These are phyloP conservation scores for Metacarcinus magister DNA, from an alignment of 2,888 invertebrate genomes.

Conservation along the genomic window DNA sequence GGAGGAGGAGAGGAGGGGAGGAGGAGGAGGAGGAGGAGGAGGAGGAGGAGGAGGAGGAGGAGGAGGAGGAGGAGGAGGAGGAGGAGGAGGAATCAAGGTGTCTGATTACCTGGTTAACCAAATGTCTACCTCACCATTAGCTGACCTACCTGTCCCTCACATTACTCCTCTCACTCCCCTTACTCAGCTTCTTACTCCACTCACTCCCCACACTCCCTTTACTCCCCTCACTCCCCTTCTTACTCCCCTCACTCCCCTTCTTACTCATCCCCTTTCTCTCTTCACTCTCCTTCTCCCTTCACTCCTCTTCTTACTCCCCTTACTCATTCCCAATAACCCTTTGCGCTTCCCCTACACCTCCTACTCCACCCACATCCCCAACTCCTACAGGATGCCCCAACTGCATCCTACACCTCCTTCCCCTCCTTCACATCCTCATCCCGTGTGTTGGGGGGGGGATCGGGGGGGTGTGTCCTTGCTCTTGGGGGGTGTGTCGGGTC, in stretches of 20 bases:
- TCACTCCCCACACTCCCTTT: neutral
- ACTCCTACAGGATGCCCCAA: neutral
- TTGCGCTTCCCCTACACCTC: no score
- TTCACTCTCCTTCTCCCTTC: neutral
- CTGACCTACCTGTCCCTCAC: neutral
- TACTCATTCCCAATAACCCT: no score
- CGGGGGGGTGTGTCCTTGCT: neutral
- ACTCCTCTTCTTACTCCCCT: no score
- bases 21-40: no score
- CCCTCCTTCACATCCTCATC: neutral
- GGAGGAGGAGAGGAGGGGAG: no score
- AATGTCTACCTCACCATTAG: constrained; percentile 14
- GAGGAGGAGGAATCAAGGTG: neutral
- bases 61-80: constrained; percentile 21
- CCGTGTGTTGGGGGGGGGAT: neutral
- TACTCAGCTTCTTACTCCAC: neutral
- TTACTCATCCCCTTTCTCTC: neutral
- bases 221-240: no score
- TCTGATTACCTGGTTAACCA: neutral
- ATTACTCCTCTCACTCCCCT: neutral
- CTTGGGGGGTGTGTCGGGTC: neutral
- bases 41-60: no score
- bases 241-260: no score
- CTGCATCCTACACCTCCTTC: neutral
- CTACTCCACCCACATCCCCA: neutral